Evolutionary conservation across 2,888 invertebrate genomes (phyloP).

Genomic region (Trilocha varians): DNA sequence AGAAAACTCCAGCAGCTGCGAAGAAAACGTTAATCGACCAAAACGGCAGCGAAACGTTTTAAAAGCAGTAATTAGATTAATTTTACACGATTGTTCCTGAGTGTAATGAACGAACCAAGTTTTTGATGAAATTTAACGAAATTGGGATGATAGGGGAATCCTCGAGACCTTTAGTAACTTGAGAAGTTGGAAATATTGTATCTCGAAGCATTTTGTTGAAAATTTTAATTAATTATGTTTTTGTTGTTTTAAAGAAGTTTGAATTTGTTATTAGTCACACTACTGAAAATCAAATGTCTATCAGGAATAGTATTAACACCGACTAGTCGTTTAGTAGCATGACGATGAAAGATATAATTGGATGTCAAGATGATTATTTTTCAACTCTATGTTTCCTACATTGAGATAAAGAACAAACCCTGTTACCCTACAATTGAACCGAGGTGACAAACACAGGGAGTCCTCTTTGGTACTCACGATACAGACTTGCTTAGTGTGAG

Average conservation of each 20-base stretch:
- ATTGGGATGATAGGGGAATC: neutral
- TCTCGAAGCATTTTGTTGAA: neutral
- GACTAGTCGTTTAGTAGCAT: no score
- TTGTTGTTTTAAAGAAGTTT: neutral
- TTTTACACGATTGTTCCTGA: neutral
- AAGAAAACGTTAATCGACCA: conserved; percentile 4
- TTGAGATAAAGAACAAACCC: no score
- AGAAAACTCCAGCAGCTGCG: conserved; percentile 3
- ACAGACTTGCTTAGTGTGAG: no score
- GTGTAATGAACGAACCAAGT: neutral
- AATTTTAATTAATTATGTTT: neutral
- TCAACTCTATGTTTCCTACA: no score
- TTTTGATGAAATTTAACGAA: neutral
- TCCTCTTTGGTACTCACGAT: no score
- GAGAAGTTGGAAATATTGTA: neutral
- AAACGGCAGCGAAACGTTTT: conserved; percentile 5
- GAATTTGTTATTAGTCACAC: no score
- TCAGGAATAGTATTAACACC: no score
- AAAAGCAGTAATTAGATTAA: conserved; percentile 5
- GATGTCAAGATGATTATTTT: no score
- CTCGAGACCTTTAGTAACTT: neutral
- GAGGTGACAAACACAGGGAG: no score
- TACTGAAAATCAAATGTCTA: no score
- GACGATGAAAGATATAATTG: no score
- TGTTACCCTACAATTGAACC: no score